Evolutionary conservation across 2,113 vertebrate genomes (phyloP).

Genomic region (Campylomormyrus numenius): DNA sequence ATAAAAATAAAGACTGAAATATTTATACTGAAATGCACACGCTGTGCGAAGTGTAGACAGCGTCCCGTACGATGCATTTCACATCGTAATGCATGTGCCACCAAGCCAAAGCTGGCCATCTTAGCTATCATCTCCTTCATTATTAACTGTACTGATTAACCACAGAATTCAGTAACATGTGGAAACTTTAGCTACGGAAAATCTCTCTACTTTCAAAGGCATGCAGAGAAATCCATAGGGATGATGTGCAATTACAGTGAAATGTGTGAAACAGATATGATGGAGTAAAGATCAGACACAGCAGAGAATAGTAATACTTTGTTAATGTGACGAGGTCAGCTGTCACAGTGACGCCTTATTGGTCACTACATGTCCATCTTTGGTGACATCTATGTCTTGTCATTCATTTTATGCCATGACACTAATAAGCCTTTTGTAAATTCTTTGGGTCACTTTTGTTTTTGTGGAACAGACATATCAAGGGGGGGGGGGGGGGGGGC

Average conservation of each 20-base stretch:
- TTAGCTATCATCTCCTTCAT: neutral
- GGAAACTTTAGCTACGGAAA: neutral
- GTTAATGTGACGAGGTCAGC: neutral
- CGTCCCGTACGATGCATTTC: neutral
- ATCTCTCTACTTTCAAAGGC: neutral
- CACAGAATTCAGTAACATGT: neutral
- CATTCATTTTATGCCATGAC: neutral
- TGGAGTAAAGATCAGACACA: neutral
- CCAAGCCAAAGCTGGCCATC: neutral
- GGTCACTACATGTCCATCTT: neutral
- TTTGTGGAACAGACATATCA: neutral
- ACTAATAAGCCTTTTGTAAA: neutral
- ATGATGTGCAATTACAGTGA: neutral
- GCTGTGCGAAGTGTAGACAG: neutral
- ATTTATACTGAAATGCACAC: neutral
- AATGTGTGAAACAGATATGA: slow-evolving; percentile 11
- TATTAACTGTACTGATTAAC: neutral
- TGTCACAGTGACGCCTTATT: neutral
- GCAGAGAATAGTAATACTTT: neutral
- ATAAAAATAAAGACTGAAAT: neutral
- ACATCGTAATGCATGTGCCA: neutral
- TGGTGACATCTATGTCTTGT: neutral
- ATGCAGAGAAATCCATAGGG: neutral
- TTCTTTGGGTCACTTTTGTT: neutral
- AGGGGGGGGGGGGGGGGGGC: too few relatives aligned